A percentile compares a stretch with the other conserved stretches of the same genome.
Conservation (phyloP, 2,113 vertebrate genomes). For the Nycticryphes semicollaris region DNA sequence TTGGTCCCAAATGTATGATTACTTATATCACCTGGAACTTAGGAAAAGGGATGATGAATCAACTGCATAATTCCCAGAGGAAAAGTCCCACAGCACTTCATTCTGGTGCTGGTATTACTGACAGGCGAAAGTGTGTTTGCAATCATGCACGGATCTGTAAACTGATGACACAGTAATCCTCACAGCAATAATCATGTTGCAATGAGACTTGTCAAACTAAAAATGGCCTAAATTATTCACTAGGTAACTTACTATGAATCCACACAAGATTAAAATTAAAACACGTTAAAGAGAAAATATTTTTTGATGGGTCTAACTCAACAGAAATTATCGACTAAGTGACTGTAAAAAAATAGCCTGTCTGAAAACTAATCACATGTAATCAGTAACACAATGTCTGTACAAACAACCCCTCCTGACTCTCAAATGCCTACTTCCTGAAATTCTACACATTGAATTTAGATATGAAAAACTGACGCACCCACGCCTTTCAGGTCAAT, state of each 20-base stretch:
- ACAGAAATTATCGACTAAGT: not conserved
- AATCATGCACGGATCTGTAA: not conserved
- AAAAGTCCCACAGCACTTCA: not conserved
- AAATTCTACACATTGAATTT: not conserved
- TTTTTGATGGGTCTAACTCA: not conserved
- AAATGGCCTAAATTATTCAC: not conserved
- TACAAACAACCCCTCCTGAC: not conserved
- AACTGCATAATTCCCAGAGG: not conserved
- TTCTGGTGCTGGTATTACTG: not conserved
- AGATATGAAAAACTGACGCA: not conserved
- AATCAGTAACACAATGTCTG: not conserved
- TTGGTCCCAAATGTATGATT: not conserved
- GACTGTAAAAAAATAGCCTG: not conserved
- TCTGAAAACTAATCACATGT: not conserved
- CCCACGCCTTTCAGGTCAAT: not conserved
- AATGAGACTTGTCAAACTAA: not conserved
- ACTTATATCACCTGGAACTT: not conserved
- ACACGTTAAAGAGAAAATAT: not conserved
- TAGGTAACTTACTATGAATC: not conserved
- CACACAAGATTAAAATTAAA: not conserved
- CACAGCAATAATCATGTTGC: not conserved
- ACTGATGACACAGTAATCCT: not conserved
- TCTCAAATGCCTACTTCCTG: not conserved
- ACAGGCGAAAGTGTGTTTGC: not conserved
- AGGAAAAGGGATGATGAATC: not conserved